Evolutionary conservation across 2,888 invertebrate species (phyloP).

Genomic region (Catonia carolina): DNA sequence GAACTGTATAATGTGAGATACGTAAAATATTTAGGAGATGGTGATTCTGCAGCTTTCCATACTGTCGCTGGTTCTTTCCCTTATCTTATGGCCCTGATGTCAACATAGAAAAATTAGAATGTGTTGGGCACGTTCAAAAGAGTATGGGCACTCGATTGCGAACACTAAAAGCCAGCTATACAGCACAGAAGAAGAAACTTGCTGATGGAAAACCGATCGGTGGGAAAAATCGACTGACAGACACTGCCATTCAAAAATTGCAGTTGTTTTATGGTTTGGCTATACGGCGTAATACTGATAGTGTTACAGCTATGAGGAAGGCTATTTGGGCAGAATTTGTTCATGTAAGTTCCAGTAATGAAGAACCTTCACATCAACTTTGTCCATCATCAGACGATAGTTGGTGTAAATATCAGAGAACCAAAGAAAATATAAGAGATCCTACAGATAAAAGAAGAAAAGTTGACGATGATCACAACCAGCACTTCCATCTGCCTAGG

Average conservation of each 20-base stretch:
- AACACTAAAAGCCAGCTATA: background rate
- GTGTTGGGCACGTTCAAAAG: constrained; percentile 15
- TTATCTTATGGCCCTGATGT: constrained; percentile 18
- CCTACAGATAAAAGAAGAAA: background rate
- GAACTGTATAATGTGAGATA: constrained; percentile 23
- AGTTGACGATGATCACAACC: constrained; percentile 10
- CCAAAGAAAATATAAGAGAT: constrained; percentile 5
- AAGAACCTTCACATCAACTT: constrained; percentile 30
- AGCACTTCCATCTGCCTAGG: constrained; percentile 20
- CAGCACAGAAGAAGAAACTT: background rate
- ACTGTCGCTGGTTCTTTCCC: constrained; percentile 4
- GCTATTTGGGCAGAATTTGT: constrained; percentile 17
- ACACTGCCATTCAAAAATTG: constrained; percentile 8
- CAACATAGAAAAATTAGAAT: constrained; percentile 12
- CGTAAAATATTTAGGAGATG: constrained; percentile 25
- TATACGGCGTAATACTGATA: constrained; percentile 2
- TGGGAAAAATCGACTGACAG: constrained; percentile 7
- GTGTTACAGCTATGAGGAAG: constrained; percentile 13
- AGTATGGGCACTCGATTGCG: constrained; percentile 10
- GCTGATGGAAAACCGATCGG: constrained; percentile 1
- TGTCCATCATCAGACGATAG: constrained; percentile 32
- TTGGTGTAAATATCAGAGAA: constrained; percentile 32
- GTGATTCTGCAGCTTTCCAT: constrained; percentile 16
- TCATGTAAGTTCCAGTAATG: constrained; percentile 30
- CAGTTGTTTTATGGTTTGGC: constrained; percentile 17